A percentile compares a stretch with the other conserved stretches of the same genome.
Conservation (phyloP, 2,797 vertebrate species). For the Tadarida brasiliensis region DNA sequence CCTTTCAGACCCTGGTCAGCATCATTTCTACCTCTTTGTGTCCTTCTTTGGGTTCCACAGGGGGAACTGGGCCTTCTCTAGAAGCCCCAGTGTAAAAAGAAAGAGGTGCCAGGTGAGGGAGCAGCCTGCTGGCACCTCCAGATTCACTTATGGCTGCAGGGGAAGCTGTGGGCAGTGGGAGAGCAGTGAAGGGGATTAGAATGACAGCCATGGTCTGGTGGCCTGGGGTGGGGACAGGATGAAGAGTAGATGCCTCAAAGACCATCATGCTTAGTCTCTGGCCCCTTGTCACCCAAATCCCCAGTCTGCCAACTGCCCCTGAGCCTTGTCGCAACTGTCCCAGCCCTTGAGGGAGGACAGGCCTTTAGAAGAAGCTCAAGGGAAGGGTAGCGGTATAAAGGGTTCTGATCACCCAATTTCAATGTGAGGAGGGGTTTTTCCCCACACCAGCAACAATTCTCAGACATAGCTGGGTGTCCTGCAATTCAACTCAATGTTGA, state of each 20-base stretch:
- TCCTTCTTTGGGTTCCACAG: neutral
- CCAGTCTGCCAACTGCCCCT: neutral
- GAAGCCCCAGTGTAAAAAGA: neutral
- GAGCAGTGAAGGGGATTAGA: neutral
- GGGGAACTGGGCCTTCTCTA: neutral
- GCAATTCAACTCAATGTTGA: neutral
- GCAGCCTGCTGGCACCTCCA: neutral
- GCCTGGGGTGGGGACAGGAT: neutral
- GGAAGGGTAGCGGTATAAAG: neutral
- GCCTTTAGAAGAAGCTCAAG: neutral
- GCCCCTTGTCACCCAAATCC: neutral
- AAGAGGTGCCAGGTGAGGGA: neutral
- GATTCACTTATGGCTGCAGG: neutral
- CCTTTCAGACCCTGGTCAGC: neutral
- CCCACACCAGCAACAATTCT: neutral
- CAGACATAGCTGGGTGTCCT: neutral
- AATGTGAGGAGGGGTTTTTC: fast-evolving
- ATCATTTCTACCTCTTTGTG: neutral
- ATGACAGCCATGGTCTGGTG: neutral
- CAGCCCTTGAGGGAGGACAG: neutral
- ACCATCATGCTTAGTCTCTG: neutral
- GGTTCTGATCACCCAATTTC: neutral
- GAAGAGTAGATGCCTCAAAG: neutral
- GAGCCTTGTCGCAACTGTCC: neutral
- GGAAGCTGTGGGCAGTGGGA: neutral